These are phyloP conservation scores for Idaea biselata DNA, from an alignment of 2,888 invertebrate genomes.

Conservation along the genomic window DNA sequence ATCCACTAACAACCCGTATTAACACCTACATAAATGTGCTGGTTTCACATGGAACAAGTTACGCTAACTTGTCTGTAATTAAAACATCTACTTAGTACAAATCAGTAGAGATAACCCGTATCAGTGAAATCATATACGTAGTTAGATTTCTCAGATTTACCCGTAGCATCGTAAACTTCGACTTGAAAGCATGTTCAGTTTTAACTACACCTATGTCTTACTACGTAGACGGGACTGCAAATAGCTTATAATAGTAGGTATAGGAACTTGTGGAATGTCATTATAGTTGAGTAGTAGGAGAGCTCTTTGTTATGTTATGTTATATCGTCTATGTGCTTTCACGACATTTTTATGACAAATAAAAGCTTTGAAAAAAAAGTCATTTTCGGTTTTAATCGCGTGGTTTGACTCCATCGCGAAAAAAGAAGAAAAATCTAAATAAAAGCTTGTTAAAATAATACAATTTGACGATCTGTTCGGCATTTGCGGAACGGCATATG, in stretches of 20 bases:
- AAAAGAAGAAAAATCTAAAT: too few species aligned
- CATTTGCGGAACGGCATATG: too few species aligned
- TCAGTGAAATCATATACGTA: background rate
- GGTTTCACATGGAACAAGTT: background rate
- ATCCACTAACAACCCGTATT: background rate
- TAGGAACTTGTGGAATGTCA: too few species aligned
- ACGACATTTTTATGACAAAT: too few species aligned
- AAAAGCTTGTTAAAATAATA: too few species aligned
- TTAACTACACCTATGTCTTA: background rate
- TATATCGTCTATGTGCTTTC: too few species aligned
- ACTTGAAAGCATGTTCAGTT: background rate
- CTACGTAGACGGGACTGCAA: background rate
- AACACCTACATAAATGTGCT: background rate
- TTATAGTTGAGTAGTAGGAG: too few species aligned
- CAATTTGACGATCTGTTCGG: too few species aligned
- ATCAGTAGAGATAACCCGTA: background rate
- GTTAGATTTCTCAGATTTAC: background rate
- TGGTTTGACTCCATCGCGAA: too few species aligned
- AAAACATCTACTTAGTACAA: background rate
- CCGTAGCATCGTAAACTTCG: background rate
- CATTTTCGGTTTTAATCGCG: too few species aligned
- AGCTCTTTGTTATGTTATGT: too few species aligned
- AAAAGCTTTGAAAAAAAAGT: too few species aligned
- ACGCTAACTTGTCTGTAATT: background rate
- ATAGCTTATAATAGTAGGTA: background rate